Evolutionary conservation across 2,113 vertebrate species (phyloP).

Genomic region (Oceanodroma tethys): DNA sequence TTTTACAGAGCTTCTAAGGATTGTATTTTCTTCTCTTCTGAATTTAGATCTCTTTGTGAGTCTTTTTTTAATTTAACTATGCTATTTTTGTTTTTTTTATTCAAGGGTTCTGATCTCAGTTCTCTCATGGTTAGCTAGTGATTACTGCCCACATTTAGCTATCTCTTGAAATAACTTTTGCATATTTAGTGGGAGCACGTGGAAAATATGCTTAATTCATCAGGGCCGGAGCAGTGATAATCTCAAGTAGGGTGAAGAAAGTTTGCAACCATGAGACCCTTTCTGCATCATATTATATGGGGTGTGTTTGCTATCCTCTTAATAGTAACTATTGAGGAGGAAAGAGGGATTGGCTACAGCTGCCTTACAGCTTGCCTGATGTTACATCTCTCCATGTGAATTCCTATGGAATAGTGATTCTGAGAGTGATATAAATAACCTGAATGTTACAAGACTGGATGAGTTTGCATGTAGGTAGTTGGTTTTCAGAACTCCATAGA

Average conservation of each 20-base stretch:
- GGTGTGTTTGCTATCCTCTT: not conserved
- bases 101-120: not conserved
- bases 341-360: not conserved
- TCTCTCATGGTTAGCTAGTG: not conserved
- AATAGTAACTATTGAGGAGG: accelerated
- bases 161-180: not conserved
- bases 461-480: not conserved
- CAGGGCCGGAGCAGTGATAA: not conserved
- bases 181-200: not conserved
- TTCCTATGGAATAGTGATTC: not conserved
- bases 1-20: not conserved
- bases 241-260: not conserved
- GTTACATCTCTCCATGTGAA: not conserved
- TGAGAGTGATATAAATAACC: not conserved
- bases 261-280: not conserved
- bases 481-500: not conserved
- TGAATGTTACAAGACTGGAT: not conserved
- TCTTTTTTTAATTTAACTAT: not conserved
- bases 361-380: not conserved
- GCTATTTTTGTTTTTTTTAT: not conserved
- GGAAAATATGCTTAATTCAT: not conserved
- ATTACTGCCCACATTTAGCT: not conserved
- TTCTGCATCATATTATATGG: not conserved
- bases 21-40: not conserved
- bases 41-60: not conserved